Base-by-base conservation (phyloP, 2,888 invertebrate species). In the Tenthredo notha region DNA sequence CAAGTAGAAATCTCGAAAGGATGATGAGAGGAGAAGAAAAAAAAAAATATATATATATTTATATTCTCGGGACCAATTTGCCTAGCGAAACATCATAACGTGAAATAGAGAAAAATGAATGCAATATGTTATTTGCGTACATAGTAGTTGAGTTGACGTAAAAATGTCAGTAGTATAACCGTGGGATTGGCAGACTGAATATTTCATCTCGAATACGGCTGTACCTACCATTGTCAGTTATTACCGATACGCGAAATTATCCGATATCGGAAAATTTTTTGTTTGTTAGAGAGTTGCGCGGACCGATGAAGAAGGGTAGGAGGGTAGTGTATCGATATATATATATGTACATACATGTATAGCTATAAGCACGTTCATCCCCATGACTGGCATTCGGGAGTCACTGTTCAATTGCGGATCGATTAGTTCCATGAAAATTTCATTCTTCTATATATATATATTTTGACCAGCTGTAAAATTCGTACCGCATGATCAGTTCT, bases 261-360 rank as follows among this genome's bases (percentile, higher is more conserved):
- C 78, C 78, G 78, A 61, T 80, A 80, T 80, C 78, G 78, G 54
- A n/a, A 80, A 80, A 61, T 80, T 80, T 80, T 58, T 18, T 37
- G 7, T 40, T 80, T 72, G 72, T 72, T 3, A 72, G 37, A 43
- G 10, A 61, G 21, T 1, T 18, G 15, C 40, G 37, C 21, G 72
- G 21, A 72, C 43, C 40, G 21, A 72, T 72, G 21, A 43, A 21
- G n/a, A 43, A 61, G 25, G 61, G 12, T 12, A 10, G 21, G 2
- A 61, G 25, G 25, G n/a, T 5, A 10, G n/a, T 72, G 72, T 72
- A 72, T 72, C 40, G n/a, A 43, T 72, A 72, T 70, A 33, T 40
- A 72, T 70, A 37, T 40, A 15, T 50, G 54, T n/a, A 54, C 54
- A 18, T n/a, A 21, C 21, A 37, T 37, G 21, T 58, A 21, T 21